phyloP scores from a whole-genome alignment of 2,113 vertebrate genomes.

The Xenopus tropicalis region DNA sequence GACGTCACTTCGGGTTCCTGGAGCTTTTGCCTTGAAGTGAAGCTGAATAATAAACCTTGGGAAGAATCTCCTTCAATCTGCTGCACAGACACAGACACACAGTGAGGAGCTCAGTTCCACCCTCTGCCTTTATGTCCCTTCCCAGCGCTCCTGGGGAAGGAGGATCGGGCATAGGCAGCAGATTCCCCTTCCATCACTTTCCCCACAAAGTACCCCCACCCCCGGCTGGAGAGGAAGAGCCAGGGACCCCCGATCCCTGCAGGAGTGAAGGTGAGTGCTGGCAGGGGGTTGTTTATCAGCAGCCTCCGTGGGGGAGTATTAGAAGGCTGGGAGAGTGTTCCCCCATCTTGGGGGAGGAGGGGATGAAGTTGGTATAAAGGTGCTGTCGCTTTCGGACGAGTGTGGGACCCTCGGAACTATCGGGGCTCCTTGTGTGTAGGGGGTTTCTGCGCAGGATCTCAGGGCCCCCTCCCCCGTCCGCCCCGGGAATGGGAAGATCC shows the following conservation, averaged over 20 bases:
- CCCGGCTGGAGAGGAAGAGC: slow-evolving; percentile 7
- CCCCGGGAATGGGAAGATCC: too few relatives aligned
- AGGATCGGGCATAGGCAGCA: slow-evolving; percentile 34
- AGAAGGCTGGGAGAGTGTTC: too few relatives aligned
- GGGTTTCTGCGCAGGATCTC: too few relatives aligned
- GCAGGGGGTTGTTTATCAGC: not conserved
- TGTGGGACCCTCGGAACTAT: too few relatives aligned
- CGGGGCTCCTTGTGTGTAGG: too few relatives aligned
- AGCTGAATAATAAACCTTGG: slow-evolving; percentile 82
- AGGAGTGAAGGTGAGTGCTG: slow-evolving; percentile 58
- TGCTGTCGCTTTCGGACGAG: too few relatives aligned
- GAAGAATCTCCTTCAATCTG: slow-evolving; percentile 84
- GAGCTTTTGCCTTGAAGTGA: slow-evolving; percentile 82
- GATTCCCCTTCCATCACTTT: slow-evolving; percentile 47
- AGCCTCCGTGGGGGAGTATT: too few relatives aligned
- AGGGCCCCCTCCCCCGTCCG: too few relatives aligned
- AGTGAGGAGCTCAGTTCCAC: slow-evolving; percentile 51
- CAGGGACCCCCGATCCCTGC: slow-evolving; percentile 50
- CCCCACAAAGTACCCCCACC: slow-evolving; percentile 12
- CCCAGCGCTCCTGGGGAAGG: slow-evolving; percentile 46
- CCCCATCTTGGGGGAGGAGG: too few relatives aligned
- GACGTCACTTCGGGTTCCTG: slow-evolving; percentile 85
- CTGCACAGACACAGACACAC: slow-evolving; percentile 68
- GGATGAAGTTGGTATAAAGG: too few relatives aligned
- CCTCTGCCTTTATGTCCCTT: slow-evolving; percentile 54